Evolutionary conservation across 2,797 vertebrate species (phyloP).

Genomic region (Vireo griseus): DNA sequence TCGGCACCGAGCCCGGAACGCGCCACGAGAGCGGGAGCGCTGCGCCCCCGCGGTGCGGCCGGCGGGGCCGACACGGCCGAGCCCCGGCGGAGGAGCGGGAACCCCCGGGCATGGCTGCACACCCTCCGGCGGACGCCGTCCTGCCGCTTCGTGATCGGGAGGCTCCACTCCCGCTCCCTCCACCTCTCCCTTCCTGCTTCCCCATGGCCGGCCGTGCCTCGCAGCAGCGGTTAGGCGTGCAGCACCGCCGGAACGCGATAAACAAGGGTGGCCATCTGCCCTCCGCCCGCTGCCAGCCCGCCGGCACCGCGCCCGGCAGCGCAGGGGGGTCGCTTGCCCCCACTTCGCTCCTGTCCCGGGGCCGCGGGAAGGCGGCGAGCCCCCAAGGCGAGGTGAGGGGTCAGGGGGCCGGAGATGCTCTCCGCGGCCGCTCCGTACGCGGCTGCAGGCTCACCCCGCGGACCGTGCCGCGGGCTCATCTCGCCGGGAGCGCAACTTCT

Average conservation of each 20-base stretch:
- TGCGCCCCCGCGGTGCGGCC: background rate
- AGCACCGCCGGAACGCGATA: background rate
- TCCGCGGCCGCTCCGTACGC: background rate
- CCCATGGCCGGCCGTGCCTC: background rate
- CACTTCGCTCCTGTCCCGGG: background rate
- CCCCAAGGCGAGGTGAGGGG: background rate
- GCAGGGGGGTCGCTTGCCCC: no score
- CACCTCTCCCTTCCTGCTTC: background rate
- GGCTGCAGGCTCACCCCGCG: background rate
- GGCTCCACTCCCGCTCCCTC: background rate
- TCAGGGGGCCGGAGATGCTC: background rate
- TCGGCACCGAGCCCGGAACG: constrained; percentile 29
- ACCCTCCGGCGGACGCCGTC: background rate
- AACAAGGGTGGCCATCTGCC: background rate
- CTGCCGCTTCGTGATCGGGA: background rate
- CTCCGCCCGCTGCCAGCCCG: background rate
- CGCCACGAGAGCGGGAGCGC: background rate
- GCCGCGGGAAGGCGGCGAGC: background rate
- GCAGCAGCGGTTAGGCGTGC: background rate
- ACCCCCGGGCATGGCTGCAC: background rate
- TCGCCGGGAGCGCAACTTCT: constrained; percentile 4
- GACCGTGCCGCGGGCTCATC: background rate
- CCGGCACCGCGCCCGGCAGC: background rate
- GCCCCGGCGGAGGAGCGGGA: background rate
- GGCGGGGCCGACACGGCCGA: background rate